phyloP scores from a whole-genome alignment of 1,140 invertebrate genomes.

The Temnothorax longispinosus region DNA sequence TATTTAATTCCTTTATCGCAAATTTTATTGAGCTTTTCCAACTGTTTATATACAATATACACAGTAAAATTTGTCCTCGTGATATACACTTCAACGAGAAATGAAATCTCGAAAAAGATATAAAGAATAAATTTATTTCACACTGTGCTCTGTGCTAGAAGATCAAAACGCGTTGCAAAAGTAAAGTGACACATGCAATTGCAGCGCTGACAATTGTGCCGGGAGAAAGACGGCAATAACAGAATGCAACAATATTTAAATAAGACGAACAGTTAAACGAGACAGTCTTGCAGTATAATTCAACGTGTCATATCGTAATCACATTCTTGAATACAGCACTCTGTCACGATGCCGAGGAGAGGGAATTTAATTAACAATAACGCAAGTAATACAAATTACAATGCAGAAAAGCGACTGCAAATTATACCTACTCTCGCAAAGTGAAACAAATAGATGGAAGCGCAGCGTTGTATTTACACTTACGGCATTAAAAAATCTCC shows the following conservation, averaged over 20 bases:
- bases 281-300: constrained; percentile 49
- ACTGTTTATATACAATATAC: not conserved
- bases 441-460: constrained; percentile 40
- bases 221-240: constrained; percentile 38
- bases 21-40: not conserved
- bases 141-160: not conserved
- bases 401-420: constrained; percentile 35
- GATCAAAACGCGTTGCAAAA: not conserved
- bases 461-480: constrained; percentile 54
- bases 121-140: constrained; percentile 19
- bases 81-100: not conserved
- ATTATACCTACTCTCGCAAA: constrained; percentile 36
- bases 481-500: constrained; percentile 55
- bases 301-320: constrained; percentile 52
- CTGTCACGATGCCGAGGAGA: constrained; percentile 1
- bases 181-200: constrained; percentile 6
- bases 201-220: constrained; percentile 36
- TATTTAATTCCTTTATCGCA: not conserved
- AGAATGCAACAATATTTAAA: constrained; percentile 51
- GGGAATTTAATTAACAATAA: constrained; percentile 58
- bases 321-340: constrained; percentile 41
- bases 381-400: constrained; percentile 50
- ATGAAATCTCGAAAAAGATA: not conserved
- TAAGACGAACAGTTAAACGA: constrained; percentile 45
- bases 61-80: not conserved